phyloP scores from a whole-genome alignment of 2,113 vertebrate genomes.

The Solea senegalensis region DNA sequence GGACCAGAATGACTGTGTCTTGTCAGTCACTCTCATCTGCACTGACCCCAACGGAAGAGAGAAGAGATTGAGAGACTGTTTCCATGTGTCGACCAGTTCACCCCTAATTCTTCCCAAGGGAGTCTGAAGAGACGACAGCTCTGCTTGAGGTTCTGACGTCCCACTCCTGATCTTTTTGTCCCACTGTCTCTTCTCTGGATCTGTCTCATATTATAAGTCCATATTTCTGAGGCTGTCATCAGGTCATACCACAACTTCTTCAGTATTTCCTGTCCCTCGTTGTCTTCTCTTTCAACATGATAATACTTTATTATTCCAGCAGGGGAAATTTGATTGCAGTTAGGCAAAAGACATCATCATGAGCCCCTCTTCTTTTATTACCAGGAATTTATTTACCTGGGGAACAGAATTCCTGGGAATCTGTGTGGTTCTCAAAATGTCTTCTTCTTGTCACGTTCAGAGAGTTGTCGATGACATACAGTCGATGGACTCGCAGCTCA shows the following conservation, averaged over 20 bases:
- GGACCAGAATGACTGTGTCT: slow-evolving; percentile 28
- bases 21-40: slow-evolving; percentile 39
- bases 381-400: too few relatives aligned
- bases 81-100: slow-evolving; percentile 34
- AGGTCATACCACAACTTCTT: not conserved
- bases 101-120: slow-evolving; percentile 18
- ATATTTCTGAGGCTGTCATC: not conserved
- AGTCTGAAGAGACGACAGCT: slow-evolving; percentile 35
- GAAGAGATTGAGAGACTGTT: not conserved
- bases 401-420: too few relatives aligned
- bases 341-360: too few relatives aligned
- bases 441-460: too few relatives aligned
- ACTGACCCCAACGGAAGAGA: slow-evolving; percentile 36
- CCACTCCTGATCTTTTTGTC: not conserved
- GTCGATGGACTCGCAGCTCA: too few relatives aligned
- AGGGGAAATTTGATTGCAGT: too few relatives aligned
- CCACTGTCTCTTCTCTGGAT: not conserved
- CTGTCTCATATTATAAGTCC: not conserved
- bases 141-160: not conserved
- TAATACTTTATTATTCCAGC: too few relatives aligned
- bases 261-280: too few relatives aligned
- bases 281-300: too few relatives aligned
- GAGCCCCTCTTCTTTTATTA: too few relatives aligned
- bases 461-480: too few relatives aligned
- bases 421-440: too few relatives aligned